Evolutionary conservation across 2,888 invertebrate species (phyloP).

Genomic region (Entomobrya proxima): DNA sequence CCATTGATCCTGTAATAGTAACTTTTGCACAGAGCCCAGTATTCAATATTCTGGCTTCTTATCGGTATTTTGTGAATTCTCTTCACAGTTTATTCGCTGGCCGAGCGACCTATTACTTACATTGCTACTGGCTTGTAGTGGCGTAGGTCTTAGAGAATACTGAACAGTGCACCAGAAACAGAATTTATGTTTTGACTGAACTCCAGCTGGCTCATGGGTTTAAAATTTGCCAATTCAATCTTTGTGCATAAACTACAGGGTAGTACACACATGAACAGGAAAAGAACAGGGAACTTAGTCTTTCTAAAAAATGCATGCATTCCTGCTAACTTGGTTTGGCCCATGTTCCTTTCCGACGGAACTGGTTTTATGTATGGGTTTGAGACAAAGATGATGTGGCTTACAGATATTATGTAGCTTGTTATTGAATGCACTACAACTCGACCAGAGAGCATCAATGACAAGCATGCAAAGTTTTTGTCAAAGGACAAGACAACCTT

Average conservation of each 20-base stretch:
- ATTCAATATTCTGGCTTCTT: neutral
- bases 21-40: neutral
- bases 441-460: neutral
- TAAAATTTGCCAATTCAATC: constrained; percentile 40
- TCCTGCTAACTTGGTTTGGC: neutral
- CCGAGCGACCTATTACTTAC: constrained; percentile 1
- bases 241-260: neutral
- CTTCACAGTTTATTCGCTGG: neutral
- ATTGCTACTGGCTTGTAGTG: neutral
- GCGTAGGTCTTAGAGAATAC: neutral
- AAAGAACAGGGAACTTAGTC: constrained; percentile 29
- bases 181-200: constrained; percentile 57
- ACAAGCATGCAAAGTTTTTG: neutral
- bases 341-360: neutral
- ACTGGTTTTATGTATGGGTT: constrained; percentile 41
- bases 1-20: neutral
- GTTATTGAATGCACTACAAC: neutral
- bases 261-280: neutral
- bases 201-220: constrained; percentile 60
- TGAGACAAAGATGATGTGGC: constrained; percentile 1
- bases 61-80: neutral
- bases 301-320: neutral
- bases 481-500: constrained; percentile 28
- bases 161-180: neutral
- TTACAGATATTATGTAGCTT: constrained; percentile 31